Evolutionary conservation across 2,113 vertebrate genomes (phyloP).

Genomic region (Pelecanus crispus): DNA sequence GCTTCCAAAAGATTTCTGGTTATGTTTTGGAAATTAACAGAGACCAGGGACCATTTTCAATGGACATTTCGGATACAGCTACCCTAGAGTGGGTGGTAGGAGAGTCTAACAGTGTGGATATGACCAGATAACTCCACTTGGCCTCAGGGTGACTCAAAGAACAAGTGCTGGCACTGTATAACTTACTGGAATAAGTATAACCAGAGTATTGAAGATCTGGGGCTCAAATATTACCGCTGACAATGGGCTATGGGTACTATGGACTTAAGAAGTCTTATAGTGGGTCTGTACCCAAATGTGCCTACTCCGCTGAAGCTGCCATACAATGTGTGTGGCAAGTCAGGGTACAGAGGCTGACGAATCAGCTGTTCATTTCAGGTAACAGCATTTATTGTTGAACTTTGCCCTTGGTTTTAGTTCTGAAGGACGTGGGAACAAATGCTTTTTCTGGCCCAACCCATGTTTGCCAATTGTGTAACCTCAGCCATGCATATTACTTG

Average conservation of each 20-base stretch:
- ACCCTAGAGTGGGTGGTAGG: too few species aligned
- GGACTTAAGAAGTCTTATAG: neutral
- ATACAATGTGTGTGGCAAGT: neutral
- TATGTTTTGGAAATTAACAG: neutral
- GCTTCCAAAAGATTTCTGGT: neutral
- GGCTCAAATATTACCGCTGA: neutral
- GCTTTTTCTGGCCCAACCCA: neutral
- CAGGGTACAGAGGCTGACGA: neutral
- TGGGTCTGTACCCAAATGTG: neutral
- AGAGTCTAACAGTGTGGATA: neutral
- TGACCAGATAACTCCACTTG: neutral
- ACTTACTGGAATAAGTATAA: neutral
- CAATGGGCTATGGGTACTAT: neutral
- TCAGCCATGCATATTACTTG: neutral
- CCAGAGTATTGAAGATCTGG: neutral
- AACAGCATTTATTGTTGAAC: neutral
- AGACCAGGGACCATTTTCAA: neutral
- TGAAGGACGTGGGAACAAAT: neutral
- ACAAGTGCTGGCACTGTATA: neutral
- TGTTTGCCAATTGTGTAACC: neutral
- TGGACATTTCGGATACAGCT: neutral
- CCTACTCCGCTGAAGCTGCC: neutral
- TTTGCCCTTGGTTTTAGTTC: neutral
- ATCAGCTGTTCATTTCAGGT: neutral
- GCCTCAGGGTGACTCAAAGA: neutral